A percentile compares a stretch with the other conserved stretches of the same genome.
phyloP scores from a whole-genome alignment of 2,113 vertebrate species.

The Hirundichthys speculiger region DNA sequence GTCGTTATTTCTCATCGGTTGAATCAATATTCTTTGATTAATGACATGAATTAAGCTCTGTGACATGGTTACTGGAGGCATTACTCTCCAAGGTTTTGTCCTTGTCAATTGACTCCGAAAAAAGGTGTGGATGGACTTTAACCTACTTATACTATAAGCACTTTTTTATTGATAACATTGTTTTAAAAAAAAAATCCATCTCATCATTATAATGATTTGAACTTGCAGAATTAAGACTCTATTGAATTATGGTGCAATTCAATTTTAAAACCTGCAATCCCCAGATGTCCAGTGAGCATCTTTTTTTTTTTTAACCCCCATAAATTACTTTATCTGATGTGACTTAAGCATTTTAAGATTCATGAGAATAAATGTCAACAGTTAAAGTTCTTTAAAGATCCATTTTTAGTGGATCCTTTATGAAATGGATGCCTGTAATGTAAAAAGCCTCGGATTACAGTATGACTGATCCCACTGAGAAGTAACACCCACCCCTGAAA shows the following conservation, averaged over 20 bases:
- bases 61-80: slow-evolving; percentile 43
- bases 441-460: neutral
- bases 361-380: no score
- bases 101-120: slow-evolving; percentile 30
- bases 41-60: slow-evolving; percentile 54
- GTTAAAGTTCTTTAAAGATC: neutral
- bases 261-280: slow-evolving; percentile 28
- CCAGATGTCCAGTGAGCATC: neutral
- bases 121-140: slow-evolving; percentile 30
- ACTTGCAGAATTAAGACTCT: neutral
- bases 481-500: neutral
- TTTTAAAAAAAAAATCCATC: slow-evolving; percentile 11
- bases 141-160: slow-evolving; percentile 34
- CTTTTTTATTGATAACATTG: slow-evolving; percentile 46
- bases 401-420: neutral
- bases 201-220: slow-evolving; percentile 8
- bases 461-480: neutral
- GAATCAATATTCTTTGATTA: slow-evolving; percentile 61
- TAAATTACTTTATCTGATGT: no score
- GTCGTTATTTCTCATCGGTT: slow-evolving; percentile 50
- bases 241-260: slow-evolving; percentile 27
- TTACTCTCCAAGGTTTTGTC: slow-evolving; percentile 31
- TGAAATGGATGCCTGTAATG: neutral
- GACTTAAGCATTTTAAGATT: neutral
- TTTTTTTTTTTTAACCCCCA: neutral